Percentiles rank a stretch among this genome's conserved stretches.
phyloP scores from a whole-genome alignment of 2,888 invertebrate species.

The Cephus rjabovi region DNA sequence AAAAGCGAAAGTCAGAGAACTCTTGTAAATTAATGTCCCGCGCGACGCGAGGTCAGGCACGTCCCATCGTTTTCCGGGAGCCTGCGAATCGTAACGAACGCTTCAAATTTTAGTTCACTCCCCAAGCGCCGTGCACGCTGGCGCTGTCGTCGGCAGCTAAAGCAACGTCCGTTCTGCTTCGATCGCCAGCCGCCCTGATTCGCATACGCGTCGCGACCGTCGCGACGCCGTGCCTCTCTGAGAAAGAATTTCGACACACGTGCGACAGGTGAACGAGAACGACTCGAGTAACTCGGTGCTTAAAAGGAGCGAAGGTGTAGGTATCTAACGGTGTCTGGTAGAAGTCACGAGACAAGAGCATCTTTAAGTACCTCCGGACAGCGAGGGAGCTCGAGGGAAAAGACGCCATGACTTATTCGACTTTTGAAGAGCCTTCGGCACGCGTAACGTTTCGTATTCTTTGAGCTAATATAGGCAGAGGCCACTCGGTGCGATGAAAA shows the following conservation, averaged over 20 bases:
- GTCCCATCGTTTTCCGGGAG: not conserved
- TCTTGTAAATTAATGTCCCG: constrained; percentile 7
- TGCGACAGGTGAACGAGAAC: not conserved
- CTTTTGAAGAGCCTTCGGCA: not conserved
- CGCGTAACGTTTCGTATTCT: not conserved
- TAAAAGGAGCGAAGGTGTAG: not conserved
- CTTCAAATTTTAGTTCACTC: not conserved
- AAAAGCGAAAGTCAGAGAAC: constrained; percentile 56
- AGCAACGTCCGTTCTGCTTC: not conserved
- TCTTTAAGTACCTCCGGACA: not conserved
- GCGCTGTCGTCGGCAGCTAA: no score
- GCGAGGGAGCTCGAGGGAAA: not conserved
- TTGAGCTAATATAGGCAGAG: not conserved
- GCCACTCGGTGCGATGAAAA: not conserved
- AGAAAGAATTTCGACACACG: not conserved
- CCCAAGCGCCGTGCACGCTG: no score
- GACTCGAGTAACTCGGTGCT: not conserved
- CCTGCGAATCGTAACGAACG: not conserved
- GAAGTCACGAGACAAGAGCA: not conserved
- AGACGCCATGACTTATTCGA: not conserved
- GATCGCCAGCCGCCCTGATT: not conserved
- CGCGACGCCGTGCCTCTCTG: not conserved
- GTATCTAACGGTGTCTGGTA: not conserved
- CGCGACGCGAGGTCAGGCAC: constrained; percentile 1
- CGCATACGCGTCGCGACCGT: not conserved